Percentiles rank a stretch among this genome's conserved stretches.
Evolutionary conservation across 1,140 invertebrate species (phyloP).

Genomic region (Parasteatoda tepidariorum): DNA sequence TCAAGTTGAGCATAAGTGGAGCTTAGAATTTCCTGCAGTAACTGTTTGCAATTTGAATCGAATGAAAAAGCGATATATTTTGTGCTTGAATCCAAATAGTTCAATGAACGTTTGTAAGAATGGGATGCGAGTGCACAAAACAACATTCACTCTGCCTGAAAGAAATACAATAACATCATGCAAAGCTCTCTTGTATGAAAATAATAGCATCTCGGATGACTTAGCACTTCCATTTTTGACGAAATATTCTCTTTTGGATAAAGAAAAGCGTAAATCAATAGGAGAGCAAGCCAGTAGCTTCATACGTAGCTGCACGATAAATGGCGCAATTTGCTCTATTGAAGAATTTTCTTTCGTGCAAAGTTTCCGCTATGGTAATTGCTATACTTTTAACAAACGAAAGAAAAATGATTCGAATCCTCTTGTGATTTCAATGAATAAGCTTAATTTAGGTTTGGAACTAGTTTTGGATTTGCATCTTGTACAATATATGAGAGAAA

Average conservation of each 20-base stretch:
- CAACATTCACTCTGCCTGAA: background rate
- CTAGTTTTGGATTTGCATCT: background rate
- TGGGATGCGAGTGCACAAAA: no score
- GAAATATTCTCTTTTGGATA: background rate
- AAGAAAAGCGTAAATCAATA: background rate
- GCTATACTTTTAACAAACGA: slow-evolving; percentile 19
- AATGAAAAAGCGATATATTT: background rate
- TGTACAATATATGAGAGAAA: background rate
- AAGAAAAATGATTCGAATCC: background rate
- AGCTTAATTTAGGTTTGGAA: background rate
- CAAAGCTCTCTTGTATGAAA: background rate
- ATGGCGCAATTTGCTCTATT: background rate
- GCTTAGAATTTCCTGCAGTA: slow-evolving; percentile 25
- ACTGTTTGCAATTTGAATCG: slow-evolving; percentile 26
- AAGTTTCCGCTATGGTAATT: slow-evolving; percentile 18
- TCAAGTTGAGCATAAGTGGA: background rate
- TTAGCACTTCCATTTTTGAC: background rate
- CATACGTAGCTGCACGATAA: background rate
- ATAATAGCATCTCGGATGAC: no score
- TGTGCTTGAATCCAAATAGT: background rate
- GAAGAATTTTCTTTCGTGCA: background rate
- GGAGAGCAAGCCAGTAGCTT: background rate
- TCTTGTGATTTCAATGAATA: background rate
- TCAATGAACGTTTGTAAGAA: background rate
- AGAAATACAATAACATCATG: background rate